These are phyloP conservation scores for Amphiura filiformis DNA, from an alignment of 35 echinoderm and acorn worm species.

Conservation along the genomic window DNA sequence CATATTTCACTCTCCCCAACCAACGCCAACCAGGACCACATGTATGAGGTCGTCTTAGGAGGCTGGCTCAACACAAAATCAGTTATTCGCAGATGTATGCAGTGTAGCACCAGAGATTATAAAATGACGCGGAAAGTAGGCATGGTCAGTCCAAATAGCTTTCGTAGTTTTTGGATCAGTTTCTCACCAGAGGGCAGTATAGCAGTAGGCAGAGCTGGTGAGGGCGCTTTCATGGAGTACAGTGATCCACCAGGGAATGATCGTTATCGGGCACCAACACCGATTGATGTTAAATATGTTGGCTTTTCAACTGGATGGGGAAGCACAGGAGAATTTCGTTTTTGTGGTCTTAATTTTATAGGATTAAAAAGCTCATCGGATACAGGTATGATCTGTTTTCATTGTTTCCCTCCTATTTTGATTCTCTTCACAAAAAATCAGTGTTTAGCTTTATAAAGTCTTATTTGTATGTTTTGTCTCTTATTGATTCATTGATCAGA, in stretches of 20 bases:
- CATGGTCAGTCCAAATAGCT: constrained; percentile 45
- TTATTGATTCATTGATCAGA: no score
- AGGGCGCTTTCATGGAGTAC: constrained; percentile 60
- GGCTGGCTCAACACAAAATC: constrained; percentile 65
- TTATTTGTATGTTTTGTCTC: no score
- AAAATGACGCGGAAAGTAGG: constrained; percentile 28
- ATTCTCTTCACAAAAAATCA: no score
- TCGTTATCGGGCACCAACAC: not conserved
- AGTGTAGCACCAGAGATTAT: not conserved
- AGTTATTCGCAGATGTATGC: constrained; percentile 36
- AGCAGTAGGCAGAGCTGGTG: constrained; percentile 49
- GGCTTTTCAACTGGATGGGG: constrained; percentile 67
- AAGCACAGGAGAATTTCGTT: constrained; percentile 38
- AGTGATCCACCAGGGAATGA: constrained; percentile 42
- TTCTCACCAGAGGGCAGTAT: constrained; percentile 42
- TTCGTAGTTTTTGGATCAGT: constrained; percentile 67
- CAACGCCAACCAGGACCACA: constrained; percentile 29
- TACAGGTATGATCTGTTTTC: not conserved
- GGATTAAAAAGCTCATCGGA: not conserved
- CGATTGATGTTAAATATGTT: constrained; percentile 51
- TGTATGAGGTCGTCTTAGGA: constrained; percentile 76
- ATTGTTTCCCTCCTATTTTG: no score
- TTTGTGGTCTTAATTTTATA: constrained; percentile 41
- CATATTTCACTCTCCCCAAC: constrained; percentile 52
- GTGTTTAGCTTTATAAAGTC: no score